Evolutionary conservation across 2,888 invertebrate genomes (phyloP).

Genomic region (Diarsia mendica): DNA sequence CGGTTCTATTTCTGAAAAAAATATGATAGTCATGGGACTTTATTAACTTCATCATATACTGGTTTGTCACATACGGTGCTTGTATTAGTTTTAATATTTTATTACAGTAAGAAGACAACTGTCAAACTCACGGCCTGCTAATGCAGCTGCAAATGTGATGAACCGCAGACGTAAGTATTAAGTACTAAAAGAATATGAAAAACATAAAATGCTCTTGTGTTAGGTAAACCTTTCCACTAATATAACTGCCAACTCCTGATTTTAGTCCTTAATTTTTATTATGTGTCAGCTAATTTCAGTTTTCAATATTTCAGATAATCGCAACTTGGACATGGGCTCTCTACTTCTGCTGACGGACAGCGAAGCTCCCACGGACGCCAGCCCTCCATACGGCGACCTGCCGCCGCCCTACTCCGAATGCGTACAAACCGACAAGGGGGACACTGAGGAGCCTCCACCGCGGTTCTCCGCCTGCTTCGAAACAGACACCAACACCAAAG

Average conservation of each 20-base stretch:
- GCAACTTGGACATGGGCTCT: constrained; percentile 34
- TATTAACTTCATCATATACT: background rate
- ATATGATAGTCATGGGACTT: background rate
- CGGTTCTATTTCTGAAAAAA: background rate
- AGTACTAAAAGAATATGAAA: too few relatives aligned
- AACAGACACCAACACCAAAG: constrained; percentile 71
- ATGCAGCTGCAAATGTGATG: constrained; percentile 66
- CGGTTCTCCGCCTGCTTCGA: constrained; percentile 80
- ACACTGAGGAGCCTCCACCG: constrained; percentile 80
- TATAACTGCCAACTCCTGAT: background rate
- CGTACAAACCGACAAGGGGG: constrained; percentile 49
- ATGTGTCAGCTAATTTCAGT: background rate
- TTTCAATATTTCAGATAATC: constrained; percentile 60
- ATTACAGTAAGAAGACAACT: constrained; percentile 59
- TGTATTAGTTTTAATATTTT: background rate
- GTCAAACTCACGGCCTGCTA: constrained; percentile 71
- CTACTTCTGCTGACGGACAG: constrained; percentile 30
- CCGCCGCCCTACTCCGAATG: constrained; percentile 82
- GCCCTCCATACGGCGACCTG: constrained; percentile 64
- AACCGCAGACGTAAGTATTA: constrained; percentile 78
- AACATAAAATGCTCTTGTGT: background rate
- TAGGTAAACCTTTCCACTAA: background rate
- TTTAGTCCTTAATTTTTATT: background rate
- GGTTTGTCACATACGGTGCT: background rate
- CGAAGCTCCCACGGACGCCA: constrained; percentile 26